Evolutionary conservation across 2,113 vertebrate genomes (phyloP).

Genomic region (Neolamprologus fasciatus): DNA sequence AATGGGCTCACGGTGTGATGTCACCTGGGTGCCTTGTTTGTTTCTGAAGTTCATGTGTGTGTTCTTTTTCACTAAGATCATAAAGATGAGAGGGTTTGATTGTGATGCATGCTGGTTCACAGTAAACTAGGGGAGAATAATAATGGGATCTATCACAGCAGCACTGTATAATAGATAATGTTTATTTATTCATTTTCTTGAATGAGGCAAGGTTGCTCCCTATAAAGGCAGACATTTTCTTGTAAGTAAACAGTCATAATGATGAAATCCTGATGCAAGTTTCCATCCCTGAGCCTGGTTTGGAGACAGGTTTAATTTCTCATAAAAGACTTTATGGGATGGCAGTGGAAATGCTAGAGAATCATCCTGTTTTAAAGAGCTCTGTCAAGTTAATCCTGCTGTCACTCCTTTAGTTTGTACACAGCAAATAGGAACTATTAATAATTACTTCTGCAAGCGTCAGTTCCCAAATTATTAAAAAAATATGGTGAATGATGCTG

Average conservation of each 20-base stretch:
- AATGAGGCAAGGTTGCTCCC: not conserved
- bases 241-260: not conserved
- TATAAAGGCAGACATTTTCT: not conserved
- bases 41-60: not conserved
- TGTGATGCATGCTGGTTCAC: not conserved
- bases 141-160: not conserved
- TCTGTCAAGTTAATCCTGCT: not conserved
- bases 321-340: not conserved
- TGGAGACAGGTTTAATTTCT: not conserved
- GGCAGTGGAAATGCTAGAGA: not conserved
- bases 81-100: not conserved
- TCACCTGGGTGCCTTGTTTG: not conserved
- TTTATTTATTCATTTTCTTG: not conserved
- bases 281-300: not conserved
- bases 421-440: not conserved
- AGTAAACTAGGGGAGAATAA: not conserved
- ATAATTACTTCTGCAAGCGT: rapidly evolving
- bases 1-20: not conserved
- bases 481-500: not conserved
- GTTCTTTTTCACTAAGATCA: not conserved
- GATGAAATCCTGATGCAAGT: not conserved
- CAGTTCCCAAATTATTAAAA: not conserved
- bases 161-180: not conserved
- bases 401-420: not conserved
- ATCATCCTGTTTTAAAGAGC: not conserved